Base-by-base conservation (phyloP, 1,140 invertebrate species). In the Pararge aegeria region DNA sequence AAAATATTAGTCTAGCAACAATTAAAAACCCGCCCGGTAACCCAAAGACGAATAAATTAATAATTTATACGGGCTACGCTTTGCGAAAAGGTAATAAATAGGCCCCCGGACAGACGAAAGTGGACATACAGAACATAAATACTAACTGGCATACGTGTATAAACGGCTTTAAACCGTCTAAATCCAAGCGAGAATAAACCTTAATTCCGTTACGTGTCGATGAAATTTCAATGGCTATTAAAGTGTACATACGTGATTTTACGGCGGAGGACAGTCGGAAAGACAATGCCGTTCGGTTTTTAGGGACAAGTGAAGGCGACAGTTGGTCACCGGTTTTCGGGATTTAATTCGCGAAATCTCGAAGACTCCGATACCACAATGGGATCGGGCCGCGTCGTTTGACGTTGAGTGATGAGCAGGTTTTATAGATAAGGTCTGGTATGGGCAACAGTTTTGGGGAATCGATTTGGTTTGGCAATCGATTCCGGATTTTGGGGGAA, bases 271-370 rank as follows among this genome's bases (percentile, higher is more conserved):
- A 64, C 61, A 67, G 59, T 62, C 50, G 67, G 38, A 66, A 75
- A 82, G 75, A 80, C 82, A 85, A 80, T 80, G 72, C 69, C 55
- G 59, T 81, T 73, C 73, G 66, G 75, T 77, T 82, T 81, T 83
- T 80, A 75, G 70, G 70, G 73, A 75, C 73, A 80, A 75, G 78
- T 69, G 66, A 71, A 80, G 77, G 78, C 78, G 78, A 80, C 78
- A 80, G 71, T 66, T 62, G 66, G 68, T 72, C 70, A 69, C 69
- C 67, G 66, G 75, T 69, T 83, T 81, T 76, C 75, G 79, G 74
- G 68, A 68, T 80, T 84, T 76, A 80, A 84, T 83, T 84, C 69
- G 71, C 65, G 69, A 78, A 76, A 78, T 79, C 64, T 46, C 58
- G 65, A 61, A 56, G 66, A 62, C 69, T 63, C 58, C 64, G 57